Percentiles rank a stretch among this genome's conserved stretches.
These are phyloP conservation scores for Naso thynnoides DNA, from an alignment of 2,797 vertebrate genomes.

Conservation along the genomic window DNA sequence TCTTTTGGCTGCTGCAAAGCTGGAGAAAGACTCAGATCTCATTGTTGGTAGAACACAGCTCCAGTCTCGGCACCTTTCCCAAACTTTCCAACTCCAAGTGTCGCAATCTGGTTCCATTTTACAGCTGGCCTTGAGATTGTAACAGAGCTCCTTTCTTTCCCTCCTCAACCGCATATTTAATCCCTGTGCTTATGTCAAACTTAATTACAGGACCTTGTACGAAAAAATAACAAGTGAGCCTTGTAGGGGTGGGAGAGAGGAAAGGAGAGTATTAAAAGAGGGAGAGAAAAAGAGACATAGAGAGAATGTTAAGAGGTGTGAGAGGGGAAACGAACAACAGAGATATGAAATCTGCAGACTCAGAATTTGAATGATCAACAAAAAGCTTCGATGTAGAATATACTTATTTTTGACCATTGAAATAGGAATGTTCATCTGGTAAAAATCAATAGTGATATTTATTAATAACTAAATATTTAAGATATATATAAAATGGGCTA, in stretches of 20 bases:
- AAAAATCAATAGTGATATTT: conserved; percentile 17
- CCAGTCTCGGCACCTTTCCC: conserved; percentile 85
- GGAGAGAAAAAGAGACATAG: conserved; percentile 71
- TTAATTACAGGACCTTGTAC: conserved; percentile 98
- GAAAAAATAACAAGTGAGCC: conserved; percentile 98
- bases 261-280: conserved; percentile 69
- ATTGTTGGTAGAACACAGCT: conserved; percentile 74
- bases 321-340: conserved; percentile 58
- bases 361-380: conserved; percentile 61
- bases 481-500: conserved; percentile 1
- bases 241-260: conserved; percentile 83
- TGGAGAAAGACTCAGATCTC: conserved; percentile 74
- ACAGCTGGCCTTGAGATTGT: conserved; percentile 90
- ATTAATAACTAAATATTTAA: conserved; percentile 2
- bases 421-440: background rate
- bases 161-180: conserved; percentile 98
- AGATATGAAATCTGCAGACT: conserved; percentile 74
- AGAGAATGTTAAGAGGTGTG: conserved; percentile 75
- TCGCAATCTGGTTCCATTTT: conserved; percentile 92
- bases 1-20: conserved; percentile 71
- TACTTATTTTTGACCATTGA: conserved; percentile 3
- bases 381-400: conserved; percentile 50
- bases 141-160: conserved; percentile 93
- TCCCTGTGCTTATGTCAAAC: conserved; percentile 99
- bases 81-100: conserved; percentile 88